These are phyloP conservation scores for Phallusia fumigata DNA, from an alignment of 23 tunicate genomes.

Conservation along the genomic window DNA sequence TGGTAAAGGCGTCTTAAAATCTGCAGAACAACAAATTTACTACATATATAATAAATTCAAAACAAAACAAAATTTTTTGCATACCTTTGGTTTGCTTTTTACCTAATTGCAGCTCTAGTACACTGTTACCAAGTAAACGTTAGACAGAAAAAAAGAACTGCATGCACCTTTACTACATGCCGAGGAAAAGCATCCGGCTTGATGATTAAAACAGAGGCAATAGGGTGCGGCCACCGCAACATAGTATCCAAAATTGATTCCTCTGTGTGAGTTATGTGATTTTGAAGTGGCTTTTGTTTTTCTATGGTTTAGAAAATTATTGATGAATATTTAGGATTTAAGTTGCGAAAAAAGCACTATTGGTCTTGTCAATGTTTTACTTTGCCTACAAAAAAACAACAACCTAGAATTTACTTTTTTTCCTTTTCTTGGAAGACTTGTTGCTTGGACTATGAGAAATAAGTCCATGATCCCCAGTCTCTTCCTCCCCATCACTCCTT, in stretches of 20 bases:
- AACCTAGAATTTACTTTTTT: slow-evolving; percentile 16
- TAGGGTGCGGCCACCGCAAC: slow-evolving; percentile 51
- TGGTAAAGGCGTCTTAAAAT: slow-evolving; percentile 60
- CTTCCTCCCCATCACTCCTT: slow-evolving; percentile 25
- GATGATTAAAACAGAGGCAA: slow-evolving; percentile 52
- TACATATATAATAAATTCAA: too few relatives aligned
- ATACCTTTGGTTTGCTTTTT: too few relatives aligned
- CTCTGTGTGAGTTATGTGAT: slow-evolving; percentile 8
- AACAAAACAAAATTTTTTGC: too few relatives aligned
- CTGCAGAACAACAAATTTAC: slow-evolving; percentile 24
- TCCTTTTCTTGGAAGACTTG: slow-evolving; percentile 36
- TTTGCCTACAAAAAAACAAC: neutral
- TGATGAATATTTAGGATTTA: too few relatives aligned
- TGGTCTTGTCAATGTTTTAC: too few relatives aligned
- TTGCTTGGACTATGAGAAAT: neutral
- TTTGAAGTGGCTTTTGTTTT: slow-evolving; percentile 5
- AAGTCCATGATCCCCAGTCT: slow-evolving; percentile 6
- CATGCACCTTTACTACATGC: slow-evolving; percentile 67
- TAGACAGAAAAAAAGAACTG: too few relatives aligned
- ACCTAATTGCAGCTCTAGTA: too few relatives aligned
- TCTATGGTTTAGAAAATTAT: slow-evolving; percentile 2
- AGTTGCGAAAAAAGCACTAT: too few relatives aligned
- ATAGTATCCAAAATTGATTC: slow-evolving; percentile 48
- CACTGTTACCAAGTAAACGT: too few relatives aligned
- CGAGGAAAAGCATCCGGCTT: slow-evolving; percentile 88